phyloP scores from a whole-genome alignment of 2,888 invertebrate species.

The Drosophila planitibia region DNA sequence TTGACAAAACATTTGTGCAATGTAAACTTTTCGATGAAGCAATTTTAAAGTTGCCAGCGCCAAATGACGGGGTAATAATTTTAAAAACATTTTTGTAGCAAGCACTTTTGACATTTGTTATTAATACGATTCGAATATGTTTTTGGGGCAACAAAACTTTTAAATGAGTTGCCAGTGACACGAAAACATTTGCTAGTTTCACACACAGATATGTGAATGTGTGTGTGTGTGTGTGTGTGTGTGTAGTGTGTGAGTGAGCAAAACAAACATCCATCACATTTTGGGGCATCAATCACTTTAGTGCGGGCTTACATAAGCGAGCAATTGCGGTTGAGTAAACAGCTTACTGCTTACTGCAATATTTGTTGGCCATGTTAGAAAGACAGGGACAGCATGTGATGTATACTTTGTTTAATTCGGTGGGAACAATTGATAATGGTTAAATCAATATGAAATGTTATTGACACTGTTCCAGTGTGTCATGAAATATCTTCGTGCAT shows the following conservation, averaged over 20 bases:
- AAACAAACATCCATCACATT: slow-evolving; percentile 67
- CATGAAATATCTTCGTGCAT: not conserved
- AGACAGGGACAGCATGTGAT: not conserved
- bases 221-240: slow-evolving; percentile 6
- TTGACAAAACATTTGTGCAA: slow-evolving; percentile 65
- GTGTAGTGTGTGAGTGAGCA: slow-evolving; percentile 9
- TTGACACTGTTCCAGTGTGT: not conserved
- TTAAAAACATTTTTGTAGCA: slow-evolving; percentile 45
- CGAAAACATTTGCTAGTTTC: slow-evolving; percentile 23
- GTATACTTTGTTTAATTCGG: not conserved
- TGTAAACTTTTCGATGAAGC: slow-evolving; percentile 66
- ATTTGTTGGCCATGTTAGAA: slow-evolving; percentile 1
- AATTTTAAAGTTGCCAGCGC: slow-evolving; percentile 69
- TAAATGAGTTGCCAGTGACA: slow-evolving; percentile 43
- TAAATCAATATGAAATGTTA: not conserved
- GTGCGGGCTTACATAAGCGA: slow-evolving; percentile 24
- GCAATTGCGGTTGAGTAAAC: slow-evolving; percentile 56
- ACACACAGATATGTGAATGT: slow-evolving; percentile 7
- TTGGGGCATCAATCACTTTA: slow-evolving; percentile 66
- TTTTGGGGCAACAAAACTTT: slow-evolving; percentile 45
- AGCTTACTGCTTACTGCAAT: not conserved
- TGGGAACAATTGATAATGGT: not conserved
- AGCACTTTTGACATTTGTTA: slow-evolving; percentile 62
- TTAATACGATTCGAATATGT: slow-evolving; percentile 57
- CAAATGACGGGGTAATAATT: slow-evolving; percentile 58